Evolutionary conservation across 2,888 invertebrate genomes (phyloP).

Genomic region (Nesidiocoris tenuis): DNA sequence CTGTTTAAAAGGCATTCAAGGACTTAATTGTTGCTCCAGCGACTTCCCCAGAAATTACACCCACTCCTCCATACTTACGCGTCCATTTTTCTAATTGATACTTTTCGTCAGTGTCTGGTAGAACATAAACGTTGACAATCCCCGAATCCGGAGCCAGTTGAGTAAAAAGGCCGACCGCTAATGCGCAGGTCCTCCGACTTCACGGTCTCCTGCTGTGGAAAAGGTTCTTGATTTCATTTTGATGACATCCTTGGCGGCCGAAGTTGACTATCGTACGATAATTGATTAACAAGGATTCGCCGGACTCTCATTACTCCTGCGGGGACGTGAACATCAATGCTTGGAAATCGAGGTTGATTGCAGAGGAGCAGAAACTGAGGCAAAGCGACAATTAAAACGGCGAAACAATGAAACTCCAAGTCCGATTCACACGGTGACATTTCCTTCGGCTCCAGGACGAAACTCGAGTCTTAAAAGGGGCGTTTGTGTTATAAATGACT

Average conservation of each 20-base stretch:
- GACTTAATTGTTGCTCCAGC: too few species aligned
- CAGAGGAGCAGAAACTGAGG: not conserved
- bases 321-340: not conserved
- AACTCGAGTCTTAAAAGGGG: not conserved
- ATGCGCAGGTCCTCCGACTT: too few species aligned
- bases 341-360: not conserved
- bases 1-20: too few species aligned
- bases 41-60: too few species aligned
- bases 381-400: slow-evolving; percentile 17
- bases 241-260: slow-evolving; percentile 27
- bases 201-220: slow-evolving; percentile 32
- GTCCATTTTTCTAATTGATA: too few species aligned
- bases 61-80: too few species aligned
- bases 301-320: slow-evolving; percentile 10
- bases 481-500: not conserved
- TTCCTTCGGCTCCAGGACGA: not conserved
- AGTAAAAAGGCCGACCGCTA: too few species aligned
- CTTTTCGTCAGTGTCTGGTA: too few species aligned
- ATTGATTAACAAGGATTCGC: slow-evolving; percentile 36
- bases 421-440: slow-evolving; percentile 23
- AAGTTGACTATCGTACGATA: not conserved
- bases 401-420: slow-evolving; percentile 2
- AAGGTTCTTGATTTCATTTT: slow-evolving; percentile 35
- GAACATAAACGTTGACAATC: too few species aligned
- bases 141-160: too few species aligned